Base-by-base conservation (phyloP, 2,797 vertebrate genomes). In the Centroberyx gerrardi region DNA sequence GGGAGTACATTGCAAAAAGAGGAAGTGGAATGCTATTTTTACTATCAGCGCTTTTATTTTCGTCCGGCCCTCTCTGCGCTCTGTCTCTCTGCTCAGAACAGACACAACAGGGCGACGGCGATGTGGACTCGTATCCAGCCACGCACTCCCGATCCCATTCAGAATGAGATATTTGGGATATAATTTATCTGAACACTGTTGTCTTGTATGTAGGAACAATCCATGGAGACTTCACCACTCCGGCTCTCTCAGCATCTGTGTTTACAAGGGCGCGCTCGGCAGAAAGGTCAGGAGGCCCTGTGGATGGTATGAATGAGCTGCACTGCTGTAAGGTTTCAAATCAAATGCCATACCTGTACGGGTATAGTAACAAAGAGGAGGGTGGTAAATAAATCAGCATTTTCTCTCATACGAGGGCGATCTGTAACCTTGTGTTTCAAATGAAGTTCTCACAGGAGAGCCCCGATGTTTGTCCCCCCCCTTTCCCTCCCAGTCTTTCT, bases 11-110 rank as follows among this genome's bases (percentile, higher is more conserved):
- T 65, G 56, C 27, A 8, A 62, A 56, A 74, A 77, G 55, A 82
- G 80, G 82, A 86, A 82, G 78, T 58, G 18, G 29, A 65, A 65
- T 15, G 59, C 61, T 87, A 76, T 89, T 87, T 80, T 85, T 85
- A 84, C 52, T 61, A 17, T 76, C 36, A 5, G 42, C 3, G 12
- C 62, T 81, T 22, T 83, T 87, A 76, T 87, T 92, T 90, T 74
- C 54, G 73, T 71, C 63, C 17, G 9, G 15, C 3, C 61, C 44
- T 68, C 48, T 46, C 51, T 76, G 51, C 44, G 6, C 14, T 78
- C 65, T 60, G 17, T 78, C 52, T 76, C 68, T 63, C 31, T 5
- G 3, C 62, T 36, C 54, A 33, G 33, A 63, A 63, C 31, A 58
- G 68, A 84, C 71, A 62, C 67, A 46, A 52, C 53, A 27, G 38